phyloP scores from a whole-genome alignment of 2,888 invertebrate genomes.

The Andricus curvator region DNA sequence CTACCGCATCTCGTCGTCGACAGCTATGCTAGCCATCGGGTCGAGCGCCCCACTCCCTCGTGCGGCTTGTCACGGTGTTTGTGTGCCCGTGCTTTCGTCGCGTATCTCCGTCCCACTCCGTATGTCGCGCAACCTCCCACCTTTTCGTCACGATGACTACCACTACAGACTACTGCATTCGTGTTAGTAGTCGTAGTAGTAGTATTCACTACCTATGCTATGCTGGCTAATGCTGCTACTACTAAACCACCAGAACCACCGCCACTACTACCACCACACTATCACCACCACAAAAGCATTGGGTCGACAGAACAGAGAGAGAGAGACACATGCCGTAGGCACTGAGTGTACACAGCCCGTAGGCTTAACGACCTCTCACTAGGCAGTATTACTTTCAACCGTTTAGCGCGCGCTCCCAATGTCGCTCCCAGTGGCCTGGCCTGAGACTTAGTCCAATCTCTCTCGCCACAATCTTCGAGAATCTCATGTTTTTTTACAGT shows the following conservation, averaged over 20 bases:
- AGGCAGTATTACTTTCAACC: slow-evolving; percentile 74
- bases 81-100: slow-evolving; percentile 42
- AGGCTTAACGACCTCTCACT: slow-evolving; percentile 72
- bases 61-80: slow-evolving; percentile 39
- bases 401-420: slow-evolving; percentile 62
- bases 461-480: background rate
- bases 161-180: slow-evolving; percentile 29
- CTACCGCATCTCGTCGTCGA: slow-evolving; percentile 41
- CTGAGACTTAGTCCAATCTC: slow-evolving; percentile 16
- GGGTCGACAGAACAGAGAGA: slow-evolving; percentile 61
- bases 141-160: slow-evolving; percentile 35
- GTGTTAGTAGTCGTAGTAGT: background rate
- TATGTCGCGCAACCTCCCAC: slow-evolving; percentile 40
- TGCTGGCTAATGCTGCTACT: slow-evolving; percentile 10
- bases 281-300: slow-evolving; percentile 35
- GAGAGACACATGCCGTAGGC: slow-evolving; percentile 53
- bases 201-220: background rate
- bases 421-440: background rate
- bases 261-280: slow-evolving; percentile 19
- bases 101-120: slow-evolving; percentile 53
- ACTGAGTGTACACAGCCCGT: slow-evolving; percentile 51
- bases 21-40: slow-evolving; percentile 17
- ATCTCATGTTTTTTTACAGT: slow-evolving; percentile 17
- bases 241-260: slow-evolving; percentile 6
- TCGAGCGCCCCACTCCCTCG: background rate